Conservation (phyloP, 2,888 invertebrate genomes). For the Daptonema setosum region DNA sequence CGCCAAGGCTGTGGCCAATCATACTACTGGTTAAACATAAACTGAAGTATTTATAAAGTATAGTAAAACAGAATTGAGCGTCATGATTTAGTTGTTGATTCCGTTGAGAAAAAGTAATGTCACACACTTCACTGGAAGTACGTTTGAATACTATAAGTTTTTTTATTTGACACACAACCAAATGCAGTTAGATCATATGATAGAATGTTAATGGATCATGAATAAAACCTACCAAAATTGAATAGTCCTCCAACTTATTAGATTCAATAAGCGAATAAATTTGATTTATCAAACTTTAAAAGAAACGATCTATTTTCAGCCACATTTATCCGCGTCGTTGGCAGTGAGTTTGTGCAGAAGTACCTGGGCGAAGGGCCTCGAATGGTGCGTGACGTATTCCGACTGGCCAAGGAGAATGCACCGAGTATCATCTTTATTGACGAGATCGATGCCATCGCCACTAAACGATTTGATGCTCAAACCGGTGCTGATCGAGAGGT, state of each 20-base stretch:
- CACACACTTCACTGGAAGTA: no score
- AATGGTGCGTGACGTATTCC: slow-evolving; percentile 96
- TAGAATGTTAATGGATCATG: no score
- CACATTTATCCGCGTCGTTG: slow-evolving; percentile 92
- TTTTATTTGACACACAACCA: no score
- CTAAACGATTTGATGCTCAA: slow-evolving; percentile 47
- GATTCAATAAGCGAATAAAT: no score
- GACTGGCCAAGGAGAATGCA: slow-evolving; percentile 92
- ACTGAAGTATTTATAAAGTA: neutral
- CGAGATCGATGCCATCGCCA: slow-evolving; percentile 98
- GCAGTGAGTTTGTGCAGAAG: slow-evolving; percentile 97
- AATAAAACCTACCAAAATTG: no score
- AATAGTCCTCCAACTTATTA: no score
- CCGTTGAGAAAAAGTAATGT: no score
- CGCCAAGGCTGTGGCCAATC: slow-evolving; percentile 93
- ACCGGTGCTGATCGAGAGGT: slow-evolving; percentile 25
- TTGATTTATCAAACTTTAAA: no score
- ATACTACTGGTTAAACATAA: slow-evolving; percentile 79
- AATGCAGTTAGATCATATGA: no score
- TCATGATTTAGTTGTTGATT: neutral
- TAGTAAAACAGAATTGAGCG: neutral
- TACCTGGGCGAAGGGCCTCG: slow-evolving; percentile 95
- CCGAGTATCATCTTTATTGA: slow-evolving; percentile 99
- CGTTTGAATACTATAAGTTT: no score
- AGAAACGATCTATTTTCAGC: slow-evolving; percentile 38